Evolutionary conservation across 2,797 vertebrate genomes (phyloP).

Genomic region (Rhinichthys osculus): DNA sequence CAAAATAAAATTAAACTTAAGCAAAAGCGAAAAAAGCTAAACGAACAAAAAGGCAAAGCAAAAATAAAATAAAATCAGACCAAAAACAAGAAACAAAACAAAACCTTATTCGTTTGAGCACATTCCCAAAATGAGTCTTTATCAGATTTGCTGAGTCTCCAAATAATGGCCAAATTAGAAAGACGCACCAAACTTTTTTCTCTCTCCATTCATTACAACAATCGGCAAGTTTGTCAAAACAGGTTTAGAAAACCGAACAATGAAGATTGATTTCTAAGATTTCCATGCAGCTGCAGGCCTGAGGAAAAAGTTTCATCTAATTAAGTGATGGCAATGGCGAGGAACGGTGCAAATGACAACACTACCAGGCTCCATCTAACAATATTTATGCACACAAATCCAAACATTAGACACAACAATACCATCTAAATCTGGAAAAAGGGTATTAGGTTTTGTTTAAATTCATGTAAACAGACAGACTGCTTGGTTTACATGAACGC

Average conservation of each 20-base stretch:
- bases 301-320: neutral
- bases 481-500: conserved; percentile 69
- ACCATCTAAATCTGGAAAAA: conserved; percentile 70
- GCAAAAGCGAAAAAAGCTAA: neutral
- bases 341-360: conserved; percentile 61
- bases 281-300: neutral
- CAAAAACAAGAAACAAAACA: neutral
- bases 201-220: neutral
- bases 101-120: neutral
- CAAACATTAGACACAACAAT: conserved; percentile 68
- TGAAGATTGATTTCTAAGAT: conserved; percentile 9
- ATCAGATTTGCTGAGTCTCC: neutral
- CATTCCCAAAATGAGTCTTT: neutral
- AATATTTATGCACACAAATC: conserved; percentile 71
- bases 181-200: neutral
- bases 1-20: neutral
- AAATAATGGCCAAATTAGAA: neutral
- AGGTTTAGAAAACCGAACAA: neutral
- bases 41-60: neutral
- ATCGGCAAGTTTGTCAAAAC: neutral
- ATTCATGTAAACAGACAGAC: conserved; percentile 68
- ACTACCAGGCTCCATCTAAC: conserved; percentile 69
- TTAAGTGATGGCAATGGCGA: neutral
- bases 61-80: neutral
- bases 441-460: conserved; percentile 75